Evolutionary conservation across 2,113 vertebrate genomes (phyloP), one percentile per base, ranked within the genome.

Genomic region (Archocentrus centrarchus): DNA sequence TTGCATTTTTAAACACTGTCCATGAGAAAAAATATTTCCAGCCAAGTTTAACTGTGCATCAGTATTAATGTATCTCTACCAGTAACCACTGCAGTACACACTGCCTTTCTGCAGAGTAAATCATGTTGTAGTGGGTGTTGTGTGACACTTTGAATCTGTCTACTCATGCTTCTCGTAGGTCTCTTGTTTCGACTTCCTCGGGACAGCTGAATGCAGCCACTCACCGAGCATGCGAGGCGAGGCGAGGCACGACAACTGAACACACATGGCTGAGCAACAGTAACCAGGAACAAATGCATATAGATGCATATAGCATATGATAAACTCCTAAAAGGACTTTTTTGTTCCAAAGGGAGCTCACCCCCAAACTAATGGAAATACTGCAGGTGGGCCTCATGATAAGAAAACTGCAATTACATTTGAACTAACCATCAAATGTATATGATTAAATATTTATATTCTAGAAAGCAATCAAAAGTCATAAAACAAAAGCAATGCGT

Each of bases 261-360:
- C 70, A 32, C 11, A 64, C 18, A 0, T 11, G 55, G 73, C 27
- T 5, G 8, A 18, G 39, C 30, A 64, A 35, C 73, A 24, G 77
- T 18, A 57, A 32, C 60, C 15, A 9, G 35, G 0, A 62, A 61
- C 50, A 63, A 60, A 63, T 32, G 15, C 2, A 44, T 6, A 50
- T 13, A 81, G 32, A 47, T 11, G 1, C 10, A 5, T 6, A 0
- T 0, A 35, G 39, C 76, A 35, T 39, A 47, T 0, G 5, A 30
- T 50, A 9, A 22, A 17, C 35, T 4, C 17, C 30, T 37, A 64
- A 20, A 5, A 20, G 15, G 41, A 44, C 4, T 44, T 17, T 50
- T 50, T 50, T 50, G 47, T 15, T 17, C 15, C 47, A 50, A 15
- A 50, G 47, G 47, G 15, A 50, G 6, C 15, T 50, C 15, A 50